Evolutionary conservation across 2,113 vertebrate genomes (phyloP).

Genomic region (Tringa solitaria): DNA sequence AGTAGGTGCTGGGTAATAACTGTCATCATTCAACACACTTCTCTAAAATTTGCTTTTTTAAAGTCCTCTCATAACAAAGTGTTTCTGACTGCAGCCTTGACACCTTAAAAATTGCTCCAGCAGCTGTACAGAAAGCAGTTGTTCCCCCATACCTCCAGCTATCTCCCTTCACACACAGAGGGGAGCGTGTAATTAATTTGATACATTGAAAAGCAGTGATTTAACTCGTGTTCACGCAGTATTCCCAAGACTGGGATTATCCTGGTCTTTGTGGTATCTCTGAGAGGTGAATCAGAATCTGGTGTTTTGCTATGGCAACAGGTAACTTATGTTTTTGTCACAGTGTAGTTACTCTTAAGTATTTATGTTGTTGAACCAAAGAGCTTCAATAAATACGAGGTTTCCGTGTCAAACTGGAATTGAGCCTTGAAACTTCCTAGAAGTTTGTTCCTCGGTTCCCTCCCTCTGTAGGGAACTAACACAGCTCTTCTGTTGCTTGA

Average conservation of each 20-base stretch:
- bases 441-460: neutral
- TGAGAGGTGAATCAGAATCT: neutral
- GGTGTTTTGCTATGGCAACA: neutral
- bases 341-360: neutral
- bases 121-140: neutral
- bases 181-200: neutral
- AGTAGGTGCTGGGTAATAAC: neutral
- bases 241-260: neutral
- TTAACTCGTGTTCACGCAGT: neutral
- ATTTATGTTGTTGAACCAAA: neutral
- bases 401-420: neutral
- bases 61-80: neutral
- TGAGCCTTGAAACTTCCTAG: neutral
- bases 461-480: neutral
- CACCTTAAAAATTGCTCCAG: neutral
- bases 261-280: neutral
- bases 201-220: neutral
- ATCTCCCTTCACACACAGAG: neutral
- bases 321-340: neutral
- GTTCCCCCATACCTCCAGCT: neutral
- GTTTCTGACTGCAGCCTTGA: neutral
- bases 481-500: neutral
- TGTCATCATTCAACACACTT: neutral
- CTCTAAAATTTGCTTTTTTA: neutral
- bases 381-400: neutral